phyloP scores from a whole-genome alignment of 2,113 vertebrate genomes.

The Clarias macrocephalus region DNA sequence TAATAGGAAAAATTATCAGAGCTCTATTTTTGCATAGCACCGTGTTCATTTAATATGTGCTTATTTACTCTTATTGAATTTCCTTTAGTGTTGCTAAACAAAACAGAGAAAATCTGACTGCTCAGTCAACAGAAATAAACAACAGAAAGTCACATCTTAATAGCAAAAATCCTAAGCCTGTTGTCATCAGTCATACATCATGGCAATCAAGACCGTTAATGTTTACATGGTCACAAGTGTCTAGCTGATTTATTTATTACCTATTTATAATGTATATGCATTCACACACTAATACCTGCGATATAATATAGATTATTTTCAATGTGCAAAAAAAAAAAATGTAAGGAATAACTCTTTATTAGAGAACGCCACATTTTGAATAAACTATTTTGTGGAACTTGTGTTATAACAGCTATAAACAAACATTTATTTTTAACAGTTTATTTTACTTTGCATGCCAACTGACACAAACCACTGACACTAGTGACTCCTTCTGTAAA shows the following conservation, averaged over 20 bases:
- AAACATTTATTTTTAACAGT: neutral
- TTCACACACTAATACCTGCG: neutral
- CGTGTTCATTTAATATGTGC: neutral
- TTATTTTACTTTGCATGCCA: neutral
- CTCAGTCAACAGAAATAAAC: neutral
- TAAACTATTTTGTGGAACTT: neutral
- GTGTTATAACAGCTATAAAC: neutral
- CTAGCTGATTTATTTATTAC: neutral
- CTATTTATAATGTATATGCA: neutral
- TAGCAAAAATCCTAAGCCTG: neutral
- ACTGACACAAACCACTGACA: neutral
- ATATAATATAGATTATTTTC: neutral
- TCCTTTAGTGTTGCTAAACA: neutral
- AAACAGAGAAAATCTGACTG: neutral
- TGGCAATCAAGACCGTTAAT: neutral
- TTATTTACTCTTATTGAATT: neutral
- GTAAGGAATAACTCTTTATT: neutral
- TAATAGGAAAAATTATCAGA: too few species aligned
- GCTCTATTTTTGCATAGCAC: too few species aligned
- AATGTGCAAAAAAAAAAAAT: neutral
- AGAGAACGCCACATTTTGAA: neutral
- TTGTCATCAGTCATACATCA: neutral
- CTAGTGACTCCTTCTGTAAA: neutral
- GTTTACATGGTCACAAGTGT: neutral
- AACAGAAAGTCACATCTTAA: neutral